Evolutionary conservation across 37 sponge, comb jelly and placozoan genomes (phyloP).

Genomic region (Aplysina aerophoba): DNA sequence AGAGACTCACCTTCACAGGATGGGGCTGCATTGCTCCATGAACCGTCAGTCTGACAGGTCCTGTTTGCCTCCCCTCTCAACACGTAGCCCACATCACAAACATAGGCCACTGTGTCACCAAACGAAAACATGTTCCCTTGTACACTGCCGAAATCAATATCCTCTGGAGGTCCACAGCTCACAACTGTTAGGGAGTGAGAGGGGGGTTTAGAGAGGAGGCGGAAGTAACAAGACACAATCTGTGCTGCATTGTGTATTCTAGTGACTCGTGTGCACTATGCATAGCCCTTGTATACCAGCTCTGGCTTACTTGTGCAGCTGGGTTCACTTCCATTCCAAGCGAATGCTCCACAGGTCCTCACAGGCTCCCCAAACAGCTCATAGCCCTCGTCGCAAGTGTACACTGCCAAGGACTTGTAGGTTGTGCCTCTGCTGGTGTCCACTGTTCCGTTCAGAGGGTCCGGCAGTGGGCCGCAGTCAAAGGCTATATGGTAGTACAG

Average conservation of each 20-base stretch:
- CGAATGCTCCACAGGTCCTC: slow-evolving; percentile 1
- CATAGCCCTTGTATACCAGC: not conserved
- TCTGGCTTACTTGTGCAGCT: not conserved
- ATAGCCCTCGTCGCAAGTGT: slow-evolving; percentile 12
- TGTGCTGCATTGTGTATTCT: not conserved
- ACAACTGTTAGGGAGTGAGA: not conserved
- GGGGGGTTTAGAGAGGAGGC: too few species aligned
- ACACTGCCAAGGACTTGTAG: slow-evolving; percentile 3
- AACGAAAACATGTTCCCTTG: not conserved
- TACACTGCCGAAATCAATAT: not conserved
- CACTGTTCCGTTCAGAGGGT: not conserved
- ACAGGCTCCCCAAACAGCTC: not conserved
- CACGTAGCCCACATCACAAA: not conserved
- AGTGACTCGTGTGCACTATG: not conserved
- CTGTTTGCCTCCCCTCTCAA: not conserved
- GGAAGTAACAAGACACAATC: not conserved
- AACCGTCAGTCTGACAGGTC: not conserved
- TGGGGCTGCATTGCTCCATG: not conserved
- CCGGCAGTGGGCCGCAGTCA: not conserved
- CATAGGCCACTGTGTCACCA: not conserved
- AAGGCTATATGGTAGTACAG: not conserved
- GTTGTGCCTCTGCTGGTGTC: not conserved
- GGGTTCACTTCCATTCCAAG: slow-evolving; percentile 8
- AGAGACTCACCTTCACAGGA: not conserved
- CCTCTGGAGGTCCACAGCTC: not conserved